These are phyloP conservation scores for Pelvicachromis taeniatus DNA, from an alignment of 2,113 vertebrate species.

Conservation along the genomic window DNA sequence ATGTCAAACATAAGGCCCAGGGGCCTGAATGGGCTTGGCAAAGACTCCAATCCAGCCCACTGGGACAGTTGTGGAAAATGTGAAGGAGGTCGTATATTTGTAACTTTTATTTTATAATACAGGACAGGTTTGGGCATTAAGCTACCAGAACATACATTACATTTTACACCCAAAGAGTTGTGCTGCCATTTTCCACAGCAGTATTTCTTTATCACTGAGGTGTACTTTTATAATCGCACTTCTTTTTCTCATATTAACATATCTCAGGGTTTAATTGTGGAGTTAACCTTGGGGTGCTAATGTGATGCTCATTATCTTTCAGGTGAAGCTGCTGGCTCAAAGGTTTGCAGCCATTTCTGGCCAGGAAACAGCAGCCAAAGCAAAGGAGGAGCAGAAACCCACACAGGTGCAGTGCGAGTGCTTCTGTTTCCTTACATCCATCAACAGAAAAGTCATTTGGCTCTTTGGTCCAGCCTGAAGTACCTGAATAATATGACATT, in stretches of 20 bases:
- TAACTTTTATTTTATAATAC: accelerated
- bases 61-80: accelerated
- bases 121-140: background rate
- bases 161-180: accelerated
- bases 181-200: background rate
- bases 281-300: no score
- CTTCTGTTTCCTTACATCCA: background rate
- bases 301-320: background rate
- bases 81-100: background rate
- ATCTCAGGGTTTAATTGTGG: no score
- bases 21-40: background rate
- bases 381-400: background rate
- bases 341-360: background rate
- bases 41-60: background rate
- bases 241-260: no score
- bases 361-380: background rate
- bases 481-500: background rate
- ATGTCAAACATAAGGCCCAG: background rate
- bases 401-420: background rate
- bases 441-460: background rate
- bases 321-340: background rate
- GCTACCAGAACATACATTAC: background rate
- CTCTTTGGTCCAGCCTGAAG: background rate
- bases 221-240: no score
- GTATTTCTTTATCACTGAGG: no score